Evolutionary conservation across 2,113 vertebrate genomes (phyloP), one percentile per base, ranked within the genome.

Genomic region (Chloebia gouldiae): DNA sequence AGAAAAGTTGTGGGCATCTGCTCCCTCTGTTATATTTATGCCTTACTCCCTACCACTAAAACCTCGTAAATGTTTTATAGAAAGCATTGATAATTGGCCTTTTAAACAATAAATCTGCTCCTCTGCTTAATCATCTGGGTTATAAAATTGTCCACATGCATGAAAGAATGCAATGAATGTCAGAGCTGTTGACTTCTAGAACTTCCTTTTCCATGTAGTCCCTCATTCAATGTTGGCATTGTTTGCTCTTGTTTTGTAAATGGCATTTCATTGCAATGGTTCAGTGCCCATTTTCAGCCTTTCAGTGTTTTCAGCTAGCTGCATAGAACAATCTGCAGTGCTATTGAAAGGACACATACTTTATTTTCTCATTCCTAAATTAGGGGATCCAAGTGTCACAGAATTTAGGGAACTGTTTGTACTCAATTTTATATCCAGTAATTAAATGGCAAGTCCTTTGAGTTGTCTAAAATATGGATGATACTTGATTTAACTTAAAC

Each of bases 81-180:
- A 81, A 93, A 63, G 40, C 65, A 81, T 53, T 45, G 27, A 49
- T 92, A 90, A 84, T 18, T 81, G 53, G 35, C 61, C 64, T 92
- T 87, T 69, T 71, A 87, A 86, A 72, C 51, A 70, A 49, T 84
- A 51, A 81, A 86, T 88, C 31, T 82, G 8, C 40, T 80, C 70
- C 50, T 92, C 53, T 80, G 45, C 77, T 39, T 92, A 84, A 81
- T 88, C 51, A 86, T 93, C 42, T 93, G 57, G 21, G 35, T 86
- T 97, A 72, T 54, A 88, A 95, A 92, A 81, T 75, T 61, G 68
- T 70, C 72, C 86, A 27, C 65, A 53, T 94, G 79, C 90, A 51
- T 94, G 84, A 91, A 96, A 81, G 91, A 95, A 95, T 86, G 78
- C 86, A 78, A 50, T 96, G 92, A 93, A 95, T 94, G 80, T 90